These are phyloP conservation scores for Phalanger gymnotis DNA, from an alignment of 2,797 vertebrate species.

Conservation along the genomic window DNA sequence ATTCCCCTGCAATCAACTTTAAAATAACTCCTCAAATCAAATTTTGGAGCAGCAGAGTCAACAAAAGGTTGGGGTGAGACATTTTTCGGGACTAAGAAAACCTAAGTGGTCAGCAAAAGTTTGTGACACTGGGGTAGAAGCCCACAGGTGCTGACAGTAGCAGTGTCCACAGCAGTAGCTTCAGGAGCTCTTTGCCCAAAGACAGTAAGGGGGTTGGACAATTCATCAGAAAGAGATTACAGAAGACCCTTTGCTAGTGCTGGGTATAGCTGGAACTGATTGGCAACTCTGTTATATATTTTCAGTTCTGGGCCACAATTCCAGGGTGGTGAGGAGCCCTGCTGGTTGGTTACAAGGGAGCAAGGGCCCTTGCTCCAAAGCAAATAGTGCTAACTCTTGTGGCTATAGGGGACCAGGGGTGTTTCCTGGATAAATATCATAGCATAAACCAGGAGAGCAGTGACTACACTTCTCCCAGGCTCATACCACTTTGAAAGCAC, in stretches of 20 bases:
- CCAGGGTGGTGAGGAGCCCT: neutral
- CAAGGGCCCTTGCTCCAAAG: neutral
- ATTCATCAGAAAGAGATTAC: neutral
- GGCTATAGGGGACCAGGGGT: neutral
- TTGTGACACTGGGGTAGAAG: neutral
- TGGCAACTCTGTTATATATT: neutral
- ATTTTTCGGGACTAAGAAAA: neutral
- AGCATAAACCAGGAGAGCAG: neutral
- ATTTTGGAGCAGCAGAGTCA: neutral
- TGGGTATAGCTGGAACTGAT: neutral
- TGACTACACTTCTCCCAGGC: neutral
- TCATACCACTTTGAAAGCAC: neutral
- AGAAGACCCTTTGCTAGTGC: neutral
- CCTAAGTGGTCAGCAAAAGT: neutral
- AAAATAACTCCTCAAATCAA: neutral
- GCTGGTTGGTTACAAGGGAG: neutral
- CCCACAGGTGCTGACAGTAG: neutral
- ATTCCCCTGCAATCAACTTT: neutral
- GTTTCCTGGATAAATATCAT: neutral
- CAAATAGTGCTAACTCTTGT: neutral
- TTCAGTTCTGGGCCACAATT: neutral
- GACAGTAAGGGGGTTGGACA: neutral
- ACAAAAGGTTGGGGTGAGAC: neutral
- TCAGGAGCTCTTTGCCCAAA: neutral
- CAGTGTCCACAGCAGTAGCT: neutral